Conservation (phyloP, 1,140 invertebrate genomes). For the Parapsyche elsis region DNA sequence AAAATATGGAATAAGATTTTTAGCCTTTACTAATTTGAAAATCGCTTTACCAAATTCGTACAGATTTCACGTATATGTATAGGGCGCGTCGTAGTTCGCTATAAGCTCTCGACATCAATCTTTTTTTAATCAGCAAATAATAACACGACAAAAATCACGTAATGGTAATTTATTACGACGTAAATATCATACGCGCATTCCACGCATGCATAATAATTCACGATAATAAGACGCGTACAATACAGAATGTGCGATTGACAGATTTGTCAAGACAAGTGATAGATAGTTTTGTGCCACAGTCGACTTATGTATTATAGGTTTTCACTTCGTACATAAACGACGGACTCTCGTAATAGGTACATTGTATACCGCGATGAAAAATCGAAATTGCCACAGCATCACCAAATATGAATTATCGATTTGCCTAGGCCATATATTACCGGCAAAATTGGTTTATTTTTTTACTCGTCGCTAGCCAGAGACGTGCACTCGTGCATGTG, state of each 20-base stretch:
- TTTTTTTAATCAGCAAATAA: no score
- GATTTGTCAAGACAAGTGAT: constrained; percentile 13
- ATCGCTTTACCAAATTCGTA: no score
- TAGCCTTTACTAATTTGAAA: no score
- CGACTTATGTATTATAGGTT: constrained; percentile 10
- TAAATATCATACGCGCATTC: no score
- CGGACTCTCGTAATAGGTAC: not conserved
- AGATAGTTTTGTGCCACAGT: not conserved
- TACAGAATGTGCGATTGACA: not conserved
- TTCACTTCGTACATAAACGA: constrained; percentile 13
- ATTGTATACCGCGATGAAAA: not conserved
- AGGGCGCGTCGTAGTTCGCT: no score
- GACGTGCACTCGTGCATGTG: not conserved
- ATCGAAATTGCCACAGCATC: constrained; percentile 17
- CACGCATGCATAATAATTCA: no score
- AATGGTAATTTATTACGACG: no score
- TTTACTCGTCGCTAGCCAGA: not conserved
- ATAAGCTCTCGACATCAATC: no score
- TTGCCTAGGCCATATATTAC: constrained; percentile 1
- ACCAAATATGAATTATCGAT: constrained; percentile 23
- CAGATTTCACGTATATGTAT: no score
- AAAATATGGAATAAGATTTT: no score
- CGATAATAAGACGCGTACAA: not conserved
- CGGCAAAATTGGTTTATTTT: not conserved
- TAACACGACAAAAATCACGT: no score